phyloP scores from a whole-genome alignment of 2,113 vertebrate genomes.

The Mystacornis crossleyi region DNA sequence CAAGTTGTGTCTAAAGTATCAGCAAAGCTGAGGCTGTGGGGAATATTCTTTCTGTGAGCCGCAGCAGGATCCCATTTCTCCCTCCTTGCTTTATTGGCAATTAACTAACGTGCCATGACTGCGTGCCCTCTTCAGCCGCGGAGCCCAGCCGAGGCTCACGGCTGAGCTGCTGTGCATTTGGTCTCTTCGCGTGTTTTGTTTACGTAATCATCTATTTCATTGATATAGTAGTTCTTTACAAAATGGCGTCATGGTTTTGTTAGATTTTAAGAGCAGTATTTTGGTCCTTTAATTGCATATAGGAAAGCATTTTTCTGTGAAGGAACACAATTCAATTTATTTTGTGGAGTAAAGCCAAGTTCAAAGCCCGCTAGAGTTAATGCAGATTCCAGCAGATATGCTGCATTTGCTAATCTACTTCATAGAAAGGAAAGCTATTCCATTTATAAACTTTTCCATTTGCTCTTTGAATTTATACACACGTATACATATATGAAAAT shows the following conservation, averaged over 20 bases:
- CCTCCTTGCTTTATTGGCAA: not conserved
- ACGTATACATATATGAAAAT: not conserved
- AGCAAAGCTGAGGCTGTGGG: not conserved
- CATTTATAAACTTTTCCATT: not conserved
- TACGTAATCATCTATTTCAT: not conserved
- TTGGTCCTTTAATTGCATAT: not conserved
- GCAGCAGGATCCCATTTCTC: not conserved
- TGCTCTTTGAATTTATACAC: not conserved
- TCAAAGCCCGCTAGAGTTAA: not conserved
- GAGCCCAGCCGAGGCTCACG: not conserved
- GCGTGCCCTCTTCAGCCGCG: not conserved
- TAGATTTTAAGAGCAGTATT: not conserved
- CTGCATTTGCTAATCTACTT: not conserved
- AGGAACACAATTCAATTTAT: not conserved
- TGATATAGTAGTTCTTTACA: not conserved
- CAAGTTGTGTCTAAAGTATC: not conserved
- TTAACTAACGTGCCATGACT: not conserved
- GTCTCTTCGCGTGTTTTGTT: not conserved
- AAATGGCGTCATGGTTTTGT: fast-evolving
- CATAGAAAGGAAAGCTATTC: not conserved
- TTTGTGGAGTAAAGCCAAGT: not conserved
- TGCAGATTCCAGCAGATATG: not conserved
- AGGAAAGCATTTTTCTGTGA: not conserved
- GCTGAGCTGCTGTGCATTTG: not conserved
- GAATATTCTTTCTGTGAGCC: not conserved